Base-by-base conservation (phyloP, 1,140 invertebrate species). In the Heliconius nattereri region DNA sequence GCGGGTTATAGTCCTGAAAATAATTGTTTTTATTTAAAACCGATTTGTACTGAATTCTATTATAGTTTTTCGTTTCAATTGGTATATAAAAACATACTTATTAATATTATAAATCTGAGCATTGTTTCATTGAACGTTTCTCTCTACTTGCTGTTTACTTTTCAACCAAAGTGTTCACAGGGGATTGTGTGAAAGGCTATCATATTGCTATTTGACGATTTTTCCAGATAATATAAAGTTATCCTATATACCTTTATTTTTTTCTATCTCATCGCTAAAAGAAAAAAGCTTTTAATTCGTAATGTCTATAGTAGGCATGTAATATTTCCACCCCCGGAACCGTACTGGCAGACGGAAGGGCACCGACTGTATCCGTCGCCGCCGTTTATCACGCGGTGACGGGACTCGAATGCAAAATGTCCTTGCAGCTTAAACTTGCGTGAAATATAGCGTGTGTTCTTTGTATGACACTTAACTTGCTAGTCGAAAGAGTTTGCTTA, bases 391-490 rank as follows among this genome's bases (percentile, higher is more conserved):
- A 66, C 60, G 9, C 60, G 26, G 9, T 66, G 60, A 66, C 60
- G 60, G 60, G 60, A 29, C 60, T 29, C 60, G 60, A 66, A 66
- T 66, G 60, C 60, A 66, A 66, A 66, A 66, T 66, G 60, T 66
- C 26, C 23, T 29, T 66, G 60, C n/a, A 66, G 60, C 60, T 66
- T 66, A 60, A 60, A 60, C 57, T 60, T 60, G 23, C 57, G 57
- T 66, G 60, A 66, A 60, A 66, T 66, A 66, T 66, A 13, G 26
- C 60, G 60, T 66, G 26, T 66, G 26, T 16, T 26, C 26, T 29
- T 16, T 66, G 3, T 26, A 5, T 26, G 9, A 13, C 23, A 66
- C 3, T 29, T 66, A 29, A 16, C 26, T 29, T 66, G 60, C 9
- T 66, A 66, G 60, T 66, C 60, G 29, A 66, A 66, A 66, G 60